These are phyloP conservation scores for Frankliniella intonsa DNA, from an alignment of 2,888 invertebrate species.

Conservation along the genomic window DNA sequence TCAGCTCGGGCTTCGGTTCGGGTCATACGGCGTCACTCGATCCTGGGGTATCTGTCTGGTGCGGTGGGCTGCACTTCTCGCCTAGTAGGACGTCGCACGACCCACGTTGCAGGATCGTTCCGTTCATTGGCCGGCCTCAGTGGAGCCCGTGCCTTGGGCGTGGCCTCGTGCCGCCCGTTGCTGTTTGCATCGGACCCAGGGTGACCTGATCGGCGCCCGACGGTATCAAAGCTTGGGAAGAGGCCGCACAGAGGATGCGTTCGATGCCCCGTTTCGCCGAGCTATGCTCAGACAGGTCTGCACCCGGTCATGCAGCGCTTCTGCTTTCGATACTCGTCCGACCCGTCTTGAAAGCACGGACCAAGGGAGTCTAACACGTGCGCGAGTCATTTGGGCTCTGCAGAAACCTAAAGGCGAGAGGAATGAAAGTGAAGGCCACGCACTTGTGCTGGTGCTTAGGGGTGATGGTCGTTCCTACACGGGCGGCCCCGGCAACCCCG, in stretches of 20 bases:
- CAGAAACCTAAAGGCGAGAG: constrained; percentile 59
- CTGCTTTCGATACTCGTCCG: constrained; percentile 52
- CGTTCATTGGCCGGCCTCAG: constrained; percentile 30
- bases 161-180: constrained; percentile 22
- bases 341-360: constrained; percentile 76
- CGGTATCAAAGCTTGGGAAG: neutral
- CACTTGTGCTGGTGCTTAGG: constrained; percentile 25
- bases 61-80: constrained; percentile 47
- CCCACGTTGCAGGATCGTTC: constrained; percentile 50
- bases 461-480: constrained; percentile 27
- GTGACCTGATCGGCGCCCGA: neutral
- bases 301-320: constrained; percentile 46
- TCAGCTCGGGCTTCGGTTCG: constrained; percentile 41
- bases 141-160: neutral
- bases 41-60: constrained; percentile 37
- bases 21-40: constrained; percentile 39
- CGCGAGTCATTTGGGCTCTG: constrained; percentile 60
- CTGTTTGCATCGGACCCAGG: neutral
- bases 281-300: constrained; percentile 40
- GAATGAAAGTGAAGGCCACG: constrained; percentile 57
- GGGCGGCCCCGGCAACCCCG: constrained; percentile 51
- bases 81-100: constrained; percentile 54
- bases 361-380: constrained; percentile 64
- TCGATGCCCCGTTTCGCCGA: constrained; percentile 44
- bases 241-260: constrained; percentile 41